These are phyloP conservation scores for Xylocampa areola DNA, from an alignment of 2,888 invertebrate genomes.

Conservation along the genomic window DNA sequence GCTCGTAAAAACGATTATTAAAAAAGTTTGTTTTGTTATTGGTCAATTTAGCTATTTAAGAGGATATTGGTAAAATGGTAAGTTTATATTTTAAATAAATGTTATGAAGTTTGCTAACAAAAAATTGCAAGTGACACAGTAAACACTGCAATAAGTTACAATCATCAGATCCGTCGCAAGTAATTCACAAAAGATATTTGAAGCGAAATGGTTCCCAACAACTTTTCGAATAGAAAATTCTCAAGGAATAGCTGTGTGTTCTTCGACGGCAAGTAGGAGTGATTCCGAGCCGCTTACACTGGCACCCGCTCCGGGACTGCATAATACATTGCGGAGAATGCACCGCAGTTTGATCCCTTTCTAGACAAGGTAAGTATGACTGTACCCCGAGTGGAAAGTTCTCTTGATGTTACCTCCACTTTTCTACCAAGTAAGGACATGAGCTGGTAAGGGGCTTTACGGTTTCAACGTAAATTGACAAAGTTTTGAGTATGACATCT, in stretches of 20 bases:
- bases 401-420: slow-evolving; percentile 84
- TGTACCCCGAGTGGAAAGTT: slow-evolving; percentile 81
- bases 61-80: background rate
- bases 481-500: slow-evolving; percentile 85
- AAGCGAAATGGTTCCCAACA: slow-evolving; percentile 73
- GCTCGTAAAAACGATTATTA: slow-evolving; percentile 32
- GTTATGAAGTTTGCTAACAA: slow-evolving; percentile 33
- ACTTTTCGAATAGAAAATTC: slow-evolving; percentile 82
- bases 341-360: slow-evolving; percentile 88
- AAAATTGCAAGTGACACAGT: slow-evolving; percentile 57
- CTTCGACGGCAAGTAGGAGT: slow-evolving; percentile 73
- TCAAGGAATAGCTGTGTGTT: slow-evolving; percentile 77
- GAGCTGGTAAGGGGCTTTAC: slow-evolving; percentile 83
- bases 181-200: slow-evolving; percentile 79
- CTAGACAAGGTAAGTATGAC: slow-evolving; percentile 88
- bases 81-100: slow-evolving; percentile 16
- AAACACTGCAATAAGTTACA: slow-evolving; percentile 70
- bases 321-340: slow-evolving; percentile 89
- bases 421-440: slow-evolving; percentile 82
- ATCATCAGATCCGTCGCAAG: slow-evolving; percentile 74
- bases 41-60: slow-evolving; percentile 12
- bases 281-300: slow-evolving; percentile 86
- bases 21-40: slow-evolving; percentile 24
- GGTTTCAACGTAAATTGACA: slow-evolving; percentile 83
- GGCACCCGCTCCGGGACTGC: slow-evolving; percentile 81